Evolutionary conservation across 2,888 invertebrate species (phyloP).

Genomic region (Archaeoteleia sp.): DNA sequence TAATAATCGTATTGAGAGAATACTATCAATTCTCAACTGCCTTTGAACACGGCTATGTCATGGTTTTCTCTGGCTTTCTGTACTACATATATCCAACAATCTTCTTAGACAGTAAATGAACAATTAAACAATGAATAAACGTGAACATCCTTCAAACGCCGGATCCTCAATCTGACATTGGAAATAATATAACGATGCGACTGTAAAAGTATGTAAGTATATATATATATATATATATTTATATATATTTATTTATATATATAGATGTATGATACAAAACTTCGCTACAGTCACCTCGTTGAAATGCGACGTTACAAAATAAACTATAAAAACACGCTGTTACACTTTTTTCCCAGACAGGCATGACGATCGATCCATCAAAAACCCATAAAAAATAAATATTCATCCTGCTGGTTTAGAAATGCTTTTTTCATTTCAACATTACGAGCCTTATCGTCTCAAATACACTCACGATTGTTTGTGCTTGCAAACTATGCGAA

Average conservation of each 20-base stretch:
- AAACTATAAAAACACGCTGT: too few species aligned
- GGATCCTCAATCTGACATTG: conserved; percentile 2
- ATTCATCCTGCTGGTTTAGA: conserved; percentile 14
- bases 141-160: conserved; percentile 16
- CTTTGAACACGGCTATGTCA: too few species aligned
- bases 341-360: conserved; percentile 16
- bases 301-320: too few species aligned
- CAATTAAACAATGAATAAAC: conserved; percentile 9
- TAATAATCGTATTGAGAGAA: background rate
- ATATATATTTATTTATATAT: conserved; percentile 18
- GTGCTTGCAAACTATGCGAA: conserved; percentile 60
- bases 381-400: conserved; percentile 43
- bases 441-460: conserved; percentile 5
- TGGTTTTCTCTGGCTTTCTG: conserved; percentile 46
- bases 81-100: conserved; percentile 4
- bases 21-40: too few species aligned
- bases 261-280: conserved; percentile 12
- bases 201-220: conserved; percentile 3
- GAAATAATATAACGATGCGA: conserved; percentile 13
- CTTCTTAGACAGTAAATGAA: conserved; percentile 5
- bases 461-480: conserved; percentile 55
- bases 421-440: conserved; percentile 12
- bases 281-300: conserved; percentile 23
- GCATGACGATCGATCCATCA: conserved; percentile 26
- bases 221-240: too few species aligned